phyloP scores from a whole-genome alignment of 23 tunicate species.

The Styela clava region DNA sequence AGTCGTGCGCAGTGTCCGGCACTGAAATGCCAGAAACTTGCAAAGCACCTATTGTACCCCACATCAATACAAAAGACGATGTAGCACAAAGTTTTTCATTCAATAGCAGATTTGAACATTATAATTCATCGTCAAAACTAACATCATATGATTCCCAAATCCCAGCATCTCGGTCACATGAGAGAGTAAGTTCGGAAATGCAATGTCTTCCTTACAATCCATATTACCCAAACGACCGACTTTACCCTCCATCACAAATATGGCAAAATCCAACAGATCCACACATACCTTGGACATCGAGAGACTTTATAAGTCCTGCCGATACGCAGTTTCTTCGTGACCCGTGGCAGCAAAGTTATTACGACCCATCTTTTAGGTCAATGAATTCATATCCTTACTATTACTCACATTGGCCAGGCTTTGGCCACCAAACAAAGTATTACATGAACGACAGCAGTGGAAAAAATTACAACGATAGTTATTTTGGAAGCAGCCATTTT shows the following conservation, averaged over 20 bases:
- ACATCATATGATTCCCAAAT: not conserved
- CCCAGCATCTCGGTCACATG: not conserved
- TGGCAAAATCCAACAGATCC: constrained; percentile 12
- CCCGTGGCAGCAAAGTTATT: constrained; percentile 22
- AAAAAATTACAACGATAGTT: not conserved
- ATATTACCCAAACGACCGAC: constrained; percentile 11
- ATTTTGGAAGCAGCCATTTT: not conserved
- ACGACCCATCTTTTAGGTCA: constrained; percentile 11
- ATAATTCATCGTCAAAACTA: not conserved
- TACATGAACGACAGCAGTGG: constrained; percentile 17
- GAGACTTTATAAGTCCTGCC: not conserved
- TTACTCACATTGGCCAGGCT: constrained; percentile 18
- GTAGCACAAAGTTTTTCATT: not conserved
- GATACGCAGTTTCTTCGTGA: constrained; percentile 1
- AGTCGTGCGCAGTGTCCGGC: not conserved
- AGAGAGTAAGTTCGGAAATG: not conserved
- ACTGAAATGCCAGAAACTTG: not conserved
- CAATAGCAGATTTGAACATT: not conserved
- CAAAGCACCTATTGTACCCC: not conserved
- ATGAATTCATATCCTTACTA: constrained; percentile 11
- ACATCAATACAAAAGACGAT: not conserved
- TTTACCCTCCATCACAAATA: constrained; percentile 16
- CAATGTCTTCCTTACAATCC: constrained; percentile 16
- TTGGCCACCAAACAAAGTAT: constrained; percentile 7
- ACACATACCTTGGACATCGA: not conserved